These are phyloP conservation scores for Labeo rohita DNA, from an alignment of 2,113 vertebrate genomes.

Conservation along the genomic window DNA sequence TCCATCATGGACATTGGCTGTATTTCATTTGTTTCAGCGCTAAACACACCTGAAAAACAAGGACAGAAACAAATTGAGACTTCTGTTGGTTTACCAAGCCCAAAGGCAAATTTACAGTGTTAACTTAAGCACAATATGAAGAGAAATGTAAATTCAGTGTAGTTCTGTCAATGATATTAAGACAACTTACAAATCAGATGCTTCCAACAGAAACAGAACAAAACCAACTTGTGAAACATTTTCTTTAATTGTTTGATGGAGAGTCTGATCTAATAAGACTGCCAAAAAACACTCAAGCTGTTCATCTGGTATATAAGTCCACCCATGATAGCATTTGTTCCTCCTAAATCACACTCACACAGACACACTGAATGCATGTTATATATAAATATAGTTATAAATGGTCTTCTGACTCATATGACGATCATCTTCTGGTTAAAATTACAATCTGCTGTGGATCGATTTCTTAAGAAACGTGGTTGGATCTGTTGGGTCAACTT, in stretches of 20 bases:
- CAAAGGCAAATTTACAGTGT: background rate
- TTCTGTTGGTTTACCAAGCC: background rate
- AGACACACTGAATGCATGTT: background rate
- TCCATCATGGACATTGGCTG: no score
- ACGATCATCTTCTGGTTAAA: background rate
- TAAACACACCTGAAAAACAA: slow-evolving; percentile 8
- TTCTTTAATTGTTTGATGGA: background rate
- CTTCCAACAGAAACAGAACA: background rate
- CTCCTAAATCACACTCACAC: background rate
- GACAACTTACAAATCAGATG: background rate
- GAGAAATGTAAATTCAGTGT: background rate
- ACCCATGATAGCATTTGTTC: background rate
- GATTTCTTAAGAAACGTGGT: background rate
- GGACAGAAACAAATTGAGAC: background rate
- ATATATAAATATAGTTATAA: background rate
- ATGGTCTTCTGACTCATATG: background rate
- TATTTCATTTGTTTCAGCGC: no score
- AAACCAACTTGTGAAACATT: background rate
- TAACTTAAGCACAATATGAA: background rate
- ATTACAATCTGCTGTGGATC: background rate
- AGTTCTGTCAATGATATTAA: background rate
- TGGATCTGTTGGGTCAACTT: background rate
- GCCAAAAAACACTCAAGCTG: background rate
- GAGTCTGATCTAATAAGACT: background rate
- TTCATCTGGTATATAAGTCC: background rate